Evolutionary conservation across 2,113 vertebrate species (phyloP).

Genomic region (Anthoscopus minutus): DNA sequence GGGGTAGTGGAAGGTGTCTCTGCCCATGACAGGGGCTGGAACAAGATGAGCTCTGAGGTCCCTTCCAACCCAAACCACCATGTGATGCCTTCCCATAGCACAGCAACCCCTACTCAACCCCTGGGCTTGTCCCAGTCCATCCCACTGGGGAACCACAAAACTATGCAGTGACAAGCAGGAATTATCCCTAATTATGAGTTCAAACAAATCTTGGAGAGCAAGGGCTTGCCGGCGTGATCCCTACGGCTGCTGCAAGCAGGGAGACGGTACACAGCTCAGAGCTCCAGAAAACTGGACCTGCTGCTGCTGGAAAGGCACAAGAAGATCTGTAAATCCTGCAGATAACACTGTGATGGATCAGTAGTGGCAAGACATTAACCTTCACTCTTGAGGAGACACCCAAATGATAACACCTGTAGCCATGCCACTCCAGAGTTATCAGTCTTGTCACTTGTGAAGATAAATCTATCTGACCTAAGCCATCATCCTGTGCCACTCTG

Average conservation of each 20-base stretch:
- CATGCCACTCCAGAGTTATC: slow-evolving; percentile 18
- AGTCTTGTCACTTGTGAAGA: slow-evolving; percentile 15
- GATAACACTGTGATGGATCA: slow-evolving; percentile 40
- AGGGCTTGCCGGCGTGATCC: fast-evolving
- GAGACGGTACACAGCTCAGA: background rate
- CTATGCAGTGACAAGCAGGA: background rate
- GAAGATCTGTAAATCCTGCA: slow-evolving; percentile 36
- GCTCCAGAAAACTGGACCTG: background rate
- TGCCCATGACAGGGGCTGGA: background rate
- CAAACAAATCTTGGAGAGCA: background rate
- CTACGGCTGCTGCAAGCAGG: background rate
- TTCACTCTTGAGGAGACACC: slow-evolving; percentile 58
- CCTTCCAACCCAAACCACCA: background rate
- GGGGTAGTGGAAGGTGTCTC: background rate
- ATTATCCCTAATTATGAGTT: background rate
- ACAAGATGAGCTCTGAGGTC: background rate
- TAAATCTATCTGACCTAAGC: slow-evolving; percentile 46
- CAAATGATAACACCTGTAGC: slow-evolving; percentile 61
- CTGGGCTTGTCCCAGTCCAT: background rate
- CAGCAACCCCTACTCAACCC: background rate
- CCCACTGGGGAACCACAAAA: background rate
- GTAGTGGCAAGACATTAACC: slow-evolving; percentile 57
- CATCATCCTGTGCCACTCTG: background rate
- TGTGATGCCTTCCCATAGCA: background rate
- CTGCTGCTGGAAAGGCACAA: background rate